Percentiles rank a stretch among this genome's conserved stretches.
Conservation (phyloP, 1,140 invertebrate species). For the Drosophila nebulosa region DNA sequence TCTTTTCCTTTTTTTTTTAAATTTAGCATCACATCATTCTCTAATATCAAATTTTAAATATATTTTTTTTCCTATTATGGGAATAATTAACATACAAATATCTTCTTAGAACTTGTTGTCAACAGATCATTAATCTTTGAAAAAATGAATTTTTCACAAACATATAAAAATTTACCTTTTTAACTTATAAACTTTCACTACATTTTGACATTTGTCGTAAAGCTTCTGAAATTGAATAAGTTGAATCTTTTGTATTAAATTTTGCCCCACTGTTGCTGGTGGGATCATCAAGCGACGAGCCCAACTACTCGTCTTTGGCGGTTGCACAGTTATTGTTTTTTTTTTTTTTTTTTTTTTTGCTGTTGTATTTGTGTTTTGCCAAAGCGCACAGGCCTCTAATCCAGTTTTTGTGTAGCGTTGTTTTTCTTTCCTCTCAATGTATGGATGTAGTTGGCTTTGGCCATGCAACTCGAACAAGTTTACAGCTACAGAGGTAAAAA, state of each 20-base stretch:
- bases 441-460: constrained; percentile 6
- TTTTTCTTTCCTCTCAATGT: constrained; percentile 9
- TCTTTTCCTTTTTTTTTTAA: too few species aligned
- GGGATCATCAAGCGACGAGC: not conserved
- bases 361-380: constrained; percentile 23
- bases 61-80: too few species aligned
- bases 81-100: too few species aligned
- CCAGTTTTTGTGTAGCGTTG: constrained; percentile 55
- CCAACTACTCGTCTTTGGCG: not conserved
- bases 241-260: not conserved
- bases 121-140: too few species aligned
- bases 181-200: too few species aligned
- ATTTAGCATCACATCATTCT: too few species aligned
- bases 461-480: constrained; percentile 63
- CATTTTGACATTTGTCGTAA: too few species aligned
- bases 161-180: too few species aligned
- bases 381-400: constrained; percentile 49
- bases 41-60: too few species aligned
- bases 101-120: too few species aligned
- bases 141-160: too few species aligned
- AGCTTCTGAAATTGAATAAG: too few species aligned
- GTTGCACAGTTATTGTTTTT: constrained; percentile 14
- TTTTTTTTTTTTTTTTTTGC: constrained; percentile 9
- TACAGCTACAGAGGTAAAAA: constrained; percentile 58
- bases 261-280: constrained; percentile 10